Evolutionary conservation across 2,797 vertebrate species (phyloP).

Genomic region (Momotus momota): DNA sequence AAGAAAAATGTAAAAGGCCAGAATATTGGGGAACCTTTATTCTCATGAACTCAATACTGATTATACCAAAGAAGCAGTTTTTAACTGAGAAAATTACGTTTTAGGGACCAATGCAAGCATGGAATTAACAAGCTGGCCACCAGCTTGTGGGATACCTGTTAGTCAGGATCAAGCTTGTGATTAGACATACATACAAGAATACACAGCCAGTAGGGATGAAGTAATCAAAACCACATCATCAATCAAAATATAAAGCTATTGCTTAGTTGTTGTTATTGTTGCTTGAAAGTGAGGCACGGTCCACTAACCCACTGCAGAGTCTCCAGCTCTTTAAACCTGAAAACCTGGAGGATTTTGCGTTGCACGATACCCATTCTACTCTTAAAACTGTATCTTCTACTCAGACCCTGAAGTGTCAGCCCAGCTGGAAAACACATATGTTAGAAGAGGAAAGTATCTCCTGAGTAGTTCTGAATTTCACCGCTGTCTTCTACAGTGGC

Average conservation of each 20-base stretch:
- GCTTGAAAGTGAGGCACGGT: background rate
- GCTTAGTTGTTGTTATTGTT: background rate
- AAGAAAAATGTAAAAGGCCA: background rate
- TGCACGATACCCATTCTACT: background rate
- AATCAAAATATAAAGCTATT: background rate
- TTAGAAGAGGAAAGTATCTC: background rate
- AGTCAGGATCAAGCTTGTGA: background rate
- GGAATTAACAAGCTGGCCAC: background rate
- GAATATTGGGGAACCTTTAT: background rate
- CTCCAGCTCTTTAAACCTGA: background rate
- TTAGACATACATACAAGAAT: background rate
- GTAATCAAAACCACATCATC: background rate
- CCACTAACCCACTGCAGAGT: background rate
- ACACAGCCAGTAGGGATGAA: background rate
- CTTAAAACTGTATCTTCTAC: background rate
- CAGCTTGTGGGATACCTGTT: background rate
- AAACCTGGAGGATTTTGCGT: background rate
- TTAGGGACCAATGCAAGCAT: background rate
- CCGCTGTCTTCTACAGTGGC: background rate
- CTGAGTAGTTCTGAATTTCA: background rate
- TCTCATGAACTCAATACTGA: background rate
- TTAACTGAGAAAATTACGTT: background rate
- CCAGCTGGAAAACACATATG: background rate
- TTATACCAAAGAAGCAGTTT: background rate
- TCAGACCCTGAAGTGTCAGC: background rate